Evolutionary conservation across 37 sponge, comb jelly and placozoan species (phyloP), one percentile per base, ranked within the genome.

Genomic region (Cliona cf. orientalis): DNA sequence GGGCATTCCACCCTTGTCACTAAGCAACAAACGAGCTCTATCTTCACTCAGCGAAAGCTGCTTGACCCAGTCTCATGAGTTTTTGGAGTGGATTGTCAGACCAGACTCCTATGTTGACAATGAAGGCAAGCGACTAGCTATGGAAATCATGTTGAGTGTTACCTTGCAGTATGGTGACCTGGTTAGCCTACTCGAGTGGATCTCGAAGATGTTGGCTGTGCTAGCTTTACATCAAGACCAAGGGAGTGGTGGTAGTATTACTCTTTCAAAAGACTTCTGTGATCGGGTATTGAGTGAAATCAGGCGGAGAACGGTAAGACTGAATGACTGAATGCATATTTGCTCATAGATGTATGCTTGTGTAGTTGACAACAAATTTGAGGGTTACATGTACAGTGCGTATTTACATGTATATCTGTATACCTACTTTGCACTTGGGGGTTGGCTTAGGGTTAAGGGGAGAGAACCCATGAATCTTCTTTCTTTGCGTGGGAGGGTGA

Each of bases 51-150:
- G 74, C 57, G 17, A 9, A 9, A n/a, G 22, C 26, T 89, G 84
- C 41, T 58, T 89, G 6, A 42, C 71, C 22, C 86, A 88, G 76
- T 70, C 77, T 2, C 75, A 62, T 21, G 83, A 90, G 9, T 94
- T 94, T 58, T 72, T 94, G 36, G 41, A 79, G 36, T 85, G 80
- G 73, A 44, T 83, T 9, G 36, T 82, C 21, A 38, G 58, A 33
- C 73, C 90, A 21, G 79, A 59, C 5, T 72, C 80, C 7, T 25
- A 22, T 29, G 90, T 84, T 0, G 84, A 83, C 33, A 9, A 32
- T 2, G 74, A 82, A 37, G 94, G 87, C 46, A 82, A 81, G 71
- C 69, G 76, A 78, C 78, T 94, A 26, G 94, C 94, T 23, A 29
- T 49, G 0, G 90, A 94, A 74, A 81, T 90, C 28, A 43, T 78